A percentile compares a stretch with the other conserved stretches of the same genome.
These are phyloP conservation scores for Acanthaster planci DNA, from an alignment of 35 echinoderm and acorn worm species.

Conservation along the genomic window DNA sequence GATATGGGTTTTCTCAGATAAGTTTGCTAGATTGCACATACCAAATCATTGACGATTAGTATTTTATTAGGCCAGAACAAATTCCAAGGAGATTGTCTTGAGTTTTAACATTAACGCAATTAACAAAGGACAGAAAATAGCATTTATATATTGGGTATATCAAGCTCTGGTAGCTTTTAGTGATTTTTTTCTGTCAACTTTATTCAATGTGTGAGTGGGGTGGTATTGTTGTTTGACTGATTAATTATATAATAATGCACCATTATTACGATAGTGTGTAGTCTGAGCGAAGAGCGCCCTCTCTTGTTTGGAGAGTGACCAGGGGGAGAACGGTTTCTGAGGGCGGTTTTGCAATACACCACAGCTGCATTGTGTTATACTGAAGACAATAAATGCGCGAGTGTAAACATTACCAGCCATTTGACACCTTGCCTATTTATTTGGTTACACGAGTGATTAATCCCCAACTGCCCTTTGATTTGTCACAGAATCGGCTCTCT, in stretches of 20 bases:
- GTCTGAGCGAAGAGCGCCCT: conserved; percentile 31
- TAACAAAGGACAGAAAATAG: neutral
- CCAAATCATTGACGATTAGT: no score
- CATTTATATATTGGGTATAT: neutral
- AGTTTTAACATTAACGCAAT: no score
- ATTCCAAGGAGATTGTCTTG: no score
- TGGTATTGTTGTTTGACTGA: conserved; percentile 14
- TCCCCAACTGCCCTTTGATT: no score
- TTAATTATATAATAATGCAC: conserved; percentile 21
- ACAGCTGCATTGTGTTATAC: conserved; percentile 25
- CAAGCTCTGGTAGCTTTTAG: conserved; percentile 1
- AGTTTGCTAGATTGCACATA: no score
- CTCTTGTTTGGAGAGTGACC: conserved; percentile 20
- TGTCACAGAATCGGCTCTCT: no score
- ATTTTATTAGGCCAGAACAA: no score
- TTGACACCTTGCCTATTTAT: neutral
- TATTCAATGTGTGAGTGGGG: conserved; percentile 17
- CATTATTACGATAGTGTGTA: conserved; percentile 27
- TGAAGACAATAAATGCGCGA: conserved; percentile 27
- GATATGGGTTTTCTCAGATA: no score
- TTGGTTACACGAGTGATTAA: neutral
- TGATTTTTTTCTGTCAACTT: conserved; percentile 7
- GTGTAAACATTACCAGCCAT: neutral
- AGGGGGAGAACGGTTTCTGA: conserved; percentile 22
- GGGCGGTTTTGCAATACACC: conserved; percentile 30